phyloP scores from a whole-genome alignment of 2,113 vertebrate species.

The Thalassarche chlororhynchos region DNA sequence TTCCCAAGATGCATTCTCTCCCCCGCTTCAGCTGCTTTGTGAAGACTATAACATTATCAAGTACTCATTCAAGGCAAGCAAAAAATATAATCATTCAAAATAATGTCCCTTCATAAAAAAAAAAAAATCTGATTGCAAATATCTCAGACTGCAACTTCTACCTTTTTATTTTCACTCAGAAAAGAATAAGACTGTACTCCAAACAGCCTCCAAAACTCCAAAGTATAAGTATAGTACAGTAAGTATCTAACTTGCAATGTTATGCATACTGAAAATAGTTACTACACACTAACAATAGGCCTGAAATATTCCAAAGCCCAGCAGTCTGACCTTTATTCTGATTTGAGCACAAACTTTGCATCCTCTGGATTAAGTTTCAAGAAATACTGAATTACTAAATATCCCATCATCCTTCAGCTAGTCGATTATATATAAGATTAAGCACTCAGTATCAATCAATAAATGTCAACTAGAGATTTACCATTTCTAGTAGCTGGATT shows the following conservation, averaged over 20 bases:
- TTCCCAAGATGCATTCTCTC: background rate
- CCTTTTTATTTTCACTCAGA: background rate
- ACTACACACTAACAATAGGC: background rate
- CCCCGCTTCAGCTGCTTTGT: background rate
- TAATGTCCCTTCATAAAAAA: background rate
- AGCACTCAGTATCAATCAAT: background rate
- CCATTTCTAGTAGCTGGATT: background rate
- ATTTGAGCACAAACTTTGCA: background rate
- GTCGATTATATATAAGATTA: background rate
- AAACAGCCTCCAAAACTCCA: background rate
- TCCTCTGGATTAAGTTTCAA: background rate
- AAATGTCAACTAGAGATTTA: background rate
- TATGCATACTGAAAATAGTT: background rate
- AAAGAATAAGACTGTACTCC: background rate
- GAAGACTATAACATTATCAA: background rate
- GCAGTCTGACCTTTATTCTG: background rate
- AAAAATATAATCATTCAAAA: background rate
- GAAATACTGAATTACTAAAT: conserved; percentile 12
- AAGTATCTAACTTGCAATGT: background rate
- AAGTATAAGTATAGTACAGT: fast-evolving
- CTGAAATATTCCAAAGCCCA: background rate
- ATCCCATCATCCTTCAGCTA: background rate
- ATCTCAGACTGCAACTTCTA: background rate
- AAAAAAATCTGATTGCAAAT: background rate
- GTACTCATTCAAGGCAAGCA: background rate